Evolutionary conservation across 2,888 invertebrate genomes (phyloP), one percentile per base, ranked within the genome.

Genomic region (Imbricaverruca yamaguchii): DNA sequence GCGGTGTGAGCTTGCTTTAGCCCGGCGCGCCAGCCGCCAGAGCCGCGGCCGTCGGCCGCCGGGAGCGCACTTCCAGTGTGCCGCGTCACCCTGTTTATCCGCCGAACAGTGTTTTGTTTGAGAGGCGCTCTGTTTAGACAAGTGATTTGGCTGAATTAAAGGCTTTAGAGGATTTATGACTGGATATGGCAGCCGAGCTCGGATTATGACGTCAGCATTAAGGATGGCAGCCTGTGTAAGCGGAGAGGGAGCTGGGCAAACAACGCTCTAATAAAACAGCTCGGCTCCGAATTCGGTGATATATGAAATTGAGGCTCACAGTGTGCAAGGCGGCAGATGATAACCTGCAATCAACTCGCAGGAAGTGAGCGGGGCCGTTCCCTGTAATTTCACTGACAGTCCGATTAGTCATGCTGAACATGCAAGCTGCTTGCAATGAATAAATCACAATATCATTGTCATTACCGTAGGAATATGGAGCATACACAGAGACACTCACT

Each of bases 1-100:
- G 39, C 39, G 39, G 2, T 39, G 39, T 39, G 39, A 39, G 39
- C 4, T 39, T 39, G 39, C 39, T 39, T 4, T 39, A 39, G 39
- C 39, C 39, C 61, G 18, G 21, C 10, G 61, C 18, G 18, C 21
- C 13, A 6, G 9, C n/a, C 39, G 39, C 9, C 69, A 6, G 69
- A 69, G 15, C 69, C 13, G 69, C 7, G 13, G 13, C 69, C 0
- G 67, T 11, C 0, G 15, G 39, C 13, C 69, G 39, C 23, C 18
- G 84, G 80, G 81, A 82, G 80, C 81, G 81, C 81, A 81, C 21
- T 12, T 23, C 59, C 80, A 25, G 53, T 74, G 0, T 53, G 81
- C 74, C 78, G 81, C 81, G 69, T 69, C 69, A 69, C 69, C 39
- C 61, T 61, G 39, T 69, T 25, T 69, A 69, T 23, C 69, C 39